A percentile compares a stretch with the other conserved stretches of the same genome.
Conservation (phyloP, 1,140 invertebrate species). For the Heliconius hewitsoni region DNA sequence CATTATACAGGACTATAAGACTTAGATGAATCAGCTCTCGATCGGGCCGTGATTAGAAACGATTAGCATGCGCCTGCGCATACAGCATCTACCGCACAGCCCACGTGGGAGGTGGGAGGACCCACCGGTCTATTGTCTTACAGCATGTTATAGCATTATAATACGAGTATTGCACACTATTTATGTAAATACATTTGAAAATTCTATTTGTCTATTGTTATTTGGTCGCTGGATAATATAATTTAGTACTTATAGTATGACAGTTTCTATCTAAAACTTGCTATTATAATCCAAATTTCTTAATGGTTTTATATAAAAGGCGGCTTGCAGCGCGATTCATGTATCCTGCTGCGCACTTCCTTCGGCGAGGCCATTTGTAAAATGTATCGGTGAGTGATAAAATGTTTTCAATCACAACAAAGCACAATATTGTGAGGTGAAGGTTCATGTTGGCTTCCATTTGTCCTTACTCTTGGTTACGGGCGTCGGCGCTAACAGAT, state of each 20-base stretch:
- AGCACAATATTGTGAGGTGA: conserved; percentile 47
- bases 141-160: conserved; percentile 71
- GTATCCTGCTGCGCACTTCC: conserved; percentile 44
- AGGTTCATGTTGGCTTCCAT: conserved; percentile 59
- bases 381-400: conserved; percentile 39
- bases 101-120: conserved; percentile 73
- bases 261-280: not conserved
- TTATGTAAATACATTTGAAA: conserved; percentile 74
- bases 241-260: not conserved
- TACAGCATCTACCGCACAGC: conserved; percentile 45
- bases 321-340: conserved; percentile 29
- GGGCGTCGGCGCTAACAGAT: conserved; percentile 61
- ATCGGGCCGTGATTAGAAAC: conserved; percentile 75
- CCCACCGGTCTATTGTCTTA: conserved; percentile 70
- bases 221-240: conserved; percentile 30
- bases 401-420: conserved; percentile 43
- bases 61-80: conserved; percentile 74
- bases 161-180: conserved; percentile 70
- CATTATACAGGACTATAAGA: conserved; percentile 63
- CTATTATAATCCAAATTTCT: not conserved
- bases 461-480: conserved; percentile 55
- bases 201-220: conserved; percentile 70
- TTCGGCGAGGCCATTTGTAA: conserved; percentile 42
- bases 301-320: not conserved
- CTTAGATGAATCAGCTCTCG: conserved; percentile 73